Percentiles rank a stretch among this genome's conserved stretches.
Evolutionary conservation across 2,888 invertebrate species (phyloP).

Genomic region (Pseudanteris insignis): DNA sequence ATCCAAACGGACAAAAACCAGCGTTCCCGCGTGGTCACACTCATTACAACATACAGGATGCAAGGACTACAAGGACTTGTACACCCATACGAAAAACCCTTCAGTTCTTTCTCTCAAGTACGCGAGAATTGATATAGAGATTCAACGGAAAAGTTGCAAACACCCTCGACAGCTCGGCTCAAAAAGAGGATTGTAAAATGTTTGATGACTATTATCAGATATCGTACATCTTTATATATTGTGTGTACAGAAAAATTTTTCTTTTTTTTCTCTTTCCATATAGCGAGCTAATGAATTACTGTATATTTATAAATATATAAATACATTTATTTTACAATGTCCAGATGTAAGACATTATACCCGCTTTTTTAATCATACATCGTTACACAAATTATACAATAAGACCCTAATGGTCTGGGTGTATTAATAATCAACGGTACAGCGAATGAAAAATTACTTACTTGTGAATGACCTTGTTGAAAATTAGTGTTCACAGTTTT

Average conservation of each 20-base stretch:
- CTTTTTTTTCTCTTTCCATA: too few relatives aligned
- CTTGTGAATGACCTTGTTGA: too few relatives aligned
- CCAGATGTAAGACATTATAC: too few relatives aligned
- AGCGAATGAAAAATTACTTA: too few relatives aligned
- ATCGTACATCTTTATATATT: conserved; percentile 43
- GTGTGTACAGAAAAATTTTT: too few relatives aligned
- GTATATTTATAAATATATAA: too few relatives aligned
- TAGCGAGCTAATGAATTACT: too few relatives aligned
- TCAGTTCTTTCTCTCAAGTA: conserved; percentile 39
- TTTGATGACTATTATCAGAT: conserved; percentile 36
- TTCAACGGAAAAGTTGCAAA: conserved; percentile 21
- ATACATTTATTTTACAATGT: too few relatives aligned
- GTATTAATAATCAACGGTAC: too few relatives aligned
- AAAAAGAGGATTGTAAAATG: conserved; percentile 33
- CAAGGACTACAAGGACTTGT: conserved; percentile 51
- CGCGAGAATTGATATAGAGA: conserved; percentile 41
- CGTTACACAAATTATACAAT: too few relatives aligned
- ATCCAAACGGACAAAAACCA: conserved; percentile 52
- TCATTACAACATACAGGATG: conserved; percentile 52
- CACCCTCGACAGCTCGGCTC: conserved; percentile 17
- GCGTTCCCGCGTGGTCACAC: conserved; percentile 55
- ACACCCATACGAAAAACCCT: conserved; percentile 48
- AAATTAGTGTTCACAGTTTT: conserved; percentile 23
- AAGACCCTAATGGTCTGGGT: too few relatives aligned
- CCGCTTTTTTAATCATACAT: too few relatives aligned